Percentiles rank a stretch among this genome's conserved stretches.
These are phyloP conservation scores for Pogonomyrmex barbatus DNA, from an alignment of 1,140 invertebrate genomes.

Conservation along the genomic window DNA sequence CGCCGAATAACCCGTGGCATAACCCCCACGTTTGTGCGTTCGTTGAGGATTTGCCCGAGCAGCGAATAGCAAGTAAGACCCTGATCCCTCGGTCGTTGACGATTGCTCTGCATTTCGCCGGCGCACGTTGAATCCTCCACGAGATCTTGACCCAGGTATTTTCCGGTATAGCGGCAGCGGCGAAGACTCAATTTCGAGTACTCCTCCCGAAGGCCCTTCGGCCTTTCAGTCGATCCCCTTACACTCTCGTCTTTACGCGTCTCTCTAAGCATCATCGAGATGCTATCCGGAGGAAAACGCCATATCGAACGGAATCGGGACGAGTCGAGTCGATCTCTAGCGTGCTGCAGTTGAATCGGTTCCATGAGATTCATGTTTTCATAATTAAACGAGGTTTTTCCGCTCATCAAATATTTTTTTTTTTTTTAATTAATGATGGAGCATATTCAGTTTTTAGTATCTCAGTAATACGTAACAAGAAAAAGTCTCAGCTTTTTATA, in stretches of 20 bases:
- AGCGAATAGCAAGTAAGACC: slow-evolving; percentile 29
- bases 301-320: not conserved
- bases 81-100: slow-evolving; percentile 39
- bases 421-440: slow-evolving; percentile 11
- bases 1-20: slow-evolving; percentile 6
- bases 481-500: not conserved
- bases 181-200: slow-evolving; percentile 74
- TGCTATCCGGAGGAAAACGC: slow-evolving; percentile 61
- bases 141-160: slow-evolving; percentile 73
- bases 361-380: not conserved
- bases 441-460: not conserved
- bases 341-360: slow-evolving; percentile 12
- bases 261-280: slow-evolving; percentile 50
- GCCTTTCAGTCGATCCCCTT: slow-evolving; percentile 57
- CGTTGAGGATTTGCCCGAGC: slow-evolving; percentile 26
- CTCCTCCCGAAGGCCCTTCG: slow-evolving; percentile 46
- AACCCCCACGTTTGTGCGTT: not conserved
- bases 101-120: slow-evolving; percentile 50
- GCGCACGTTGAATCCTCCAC: slow-evolving; percentile 49
- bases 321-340: slow-evolving; percentile 13
- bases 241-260: slow-evolving; percentile 54
- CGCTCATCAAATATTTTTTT: not conserved
- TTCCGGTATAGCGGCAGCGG: slow-evolving; percentile 51
- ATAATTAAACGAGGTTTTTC: not conserved
- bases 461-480: not conserved